A percentile compares a stretch with the other conserved stretches of the same genome.
phyloP scores from a whole-genome alignment of 2,888 invertebrate genomes.

The Reticulitermes lucifugus region DNA sequence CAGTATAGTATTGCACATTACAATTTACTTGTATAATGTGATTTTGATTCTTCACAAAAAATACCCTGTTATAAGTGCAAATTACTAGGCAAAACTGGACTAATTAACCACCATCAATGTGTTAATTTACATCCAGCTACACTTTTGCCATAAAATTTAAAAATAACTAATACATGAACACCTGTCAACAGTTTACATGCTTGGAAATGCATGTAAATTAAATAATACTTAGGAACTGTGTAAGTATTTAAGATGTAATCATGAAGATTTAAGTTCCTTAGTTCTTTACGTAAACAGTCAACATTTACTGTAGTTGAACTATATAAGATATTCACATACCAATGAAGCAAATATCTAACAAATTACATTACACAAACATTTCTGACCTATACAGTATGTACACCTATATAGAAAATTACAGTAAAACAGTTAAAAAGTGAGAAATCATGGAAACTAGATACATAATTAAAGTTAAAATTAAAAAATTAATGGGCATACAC shows the following conservation, averaged over 20 bases:
- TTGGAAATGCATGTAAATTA: neutral
- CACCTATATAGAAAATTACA: neutral
- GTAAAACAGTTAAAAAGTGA: neutral
- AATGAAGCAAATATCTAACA: neutral
- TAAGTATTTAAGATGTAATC: neutral
- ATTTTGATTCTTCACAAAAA: neutral
- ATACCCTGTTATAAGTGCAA: neutral
- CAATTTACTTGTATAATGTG: neutral
- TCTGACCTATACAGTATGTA: slow-evolving; percentile 11
- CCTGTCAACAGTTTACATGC: neutral
- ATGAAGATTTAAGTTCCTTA: neutral
- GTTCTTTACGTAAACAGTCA: neutral
- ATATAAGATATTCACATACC: neutral
- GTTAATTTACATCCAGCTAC: neutral
- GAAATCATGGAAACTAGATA: neutral
- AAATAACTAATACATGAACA: neutral
- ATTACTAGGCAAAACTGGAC: neutral
- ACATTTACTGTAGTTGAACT: neutral
- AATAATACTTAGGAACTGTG: neutral
- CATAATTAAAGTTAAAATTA: neutral
- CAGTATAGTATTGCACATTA: neutral
- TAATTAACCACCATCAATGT: neutral
- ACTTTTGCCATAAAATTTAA: neutral
- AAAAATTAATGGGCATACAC: too few relatives aligned
- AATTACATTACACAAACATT: neutral